phyloP scores from a whole-genome alignment of 2,797 vertebrate species.

The Amblyraja radiata region DNA sequence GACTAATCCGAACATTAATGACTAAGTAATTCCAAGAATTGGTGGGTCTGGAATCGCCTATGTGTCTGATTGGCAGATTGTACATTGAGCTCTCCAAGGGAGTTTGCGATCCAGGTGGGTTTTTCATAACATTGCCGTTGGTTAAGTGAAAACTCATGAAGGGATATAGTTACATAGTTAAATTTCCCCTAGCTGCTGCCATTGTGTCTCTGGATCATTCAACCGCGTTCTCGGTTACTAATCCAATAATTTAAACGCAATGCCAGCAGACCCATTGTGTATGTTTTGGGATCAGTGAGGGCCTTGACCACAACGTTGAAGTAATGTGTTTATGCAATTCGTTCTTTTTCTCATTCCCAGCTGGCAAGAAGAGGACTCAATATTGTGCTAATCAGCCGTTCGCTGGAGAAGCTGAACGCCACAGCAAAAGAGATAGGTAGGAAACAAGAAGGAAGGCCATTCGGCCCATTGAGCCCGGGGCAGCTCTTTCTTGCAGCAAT shows the following conservation, averaged over 20 bases:
- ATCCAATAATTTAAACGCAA: not conserved
- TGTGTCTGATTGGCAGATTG: too few relatives aligned
- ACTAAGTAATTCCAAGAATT: too few relatives aligned
- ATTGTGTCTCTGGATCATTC: too few relatives aligned
- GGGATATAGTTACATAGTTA: too few relatives aligned
- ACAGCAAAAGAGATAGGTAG: constrained; percentile 61
- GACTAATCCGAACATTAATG: too few relatives aligned
- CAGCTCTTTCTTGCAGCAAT: not conserved
- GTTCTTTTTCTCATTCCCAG: constrained; percentile 46
- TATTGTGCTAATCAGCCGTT: constrained; percentile 63
- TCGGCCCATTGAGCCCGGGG: too few relatives aligned
- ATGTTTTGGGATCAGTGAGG: not conserved
- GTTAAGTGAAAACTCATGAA: too few relatives aligned
- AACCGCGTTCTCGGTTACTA: not conserved
- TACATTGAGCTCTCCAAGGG: too few relatives aligned
- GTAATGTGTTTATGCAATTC: not conserved
- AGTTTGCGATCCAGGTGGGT: too few relatives aligned
- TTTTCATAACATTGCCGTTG: too few relatives aligned
- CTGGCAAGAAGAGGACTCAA: constrained; percentile 67
- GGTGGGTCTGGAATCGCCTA: too few relatives aligned
- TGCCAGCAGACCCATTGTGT: not conserved
- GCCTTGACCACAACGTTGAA: not conserved
- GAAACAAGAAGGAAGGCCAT: not conserved
- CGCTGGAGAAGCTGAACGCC: constrained; percentile 53
- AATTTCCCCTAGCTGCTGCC: too few relatives aligned